These are phyloP conservation scores for Ephialtes manifestator DNA, from an alignment of 2,888 invertebrate genomes.

Conservation along the genomic window DNA sequence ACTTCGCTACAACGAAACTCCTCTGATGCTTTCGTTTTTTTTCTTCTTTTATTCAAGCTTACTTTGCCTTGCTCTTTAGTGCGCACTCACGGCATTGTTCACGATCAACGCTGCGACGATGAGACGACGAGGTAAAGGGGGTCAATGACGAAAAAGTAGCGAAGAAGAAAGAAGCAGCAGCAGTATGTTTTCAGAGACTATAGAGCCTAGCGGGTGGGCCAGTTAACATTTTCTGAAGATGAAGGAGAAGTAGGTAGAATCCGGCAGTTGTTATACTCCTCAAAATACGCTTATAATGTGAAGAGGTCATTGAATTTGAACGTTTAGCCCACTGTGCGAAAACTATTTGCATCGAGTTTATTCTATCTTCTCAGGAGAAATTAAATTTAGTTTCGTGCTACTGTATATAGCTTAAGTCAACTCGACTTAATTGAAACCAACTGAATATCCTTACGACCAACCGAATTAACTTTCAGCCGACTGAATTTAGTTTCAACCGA, in stretches of 20 bases:
- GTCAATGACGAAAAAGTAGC: slow-evolving; percentile 64
- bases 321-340: background rate
- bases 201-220: slow-evolving; percentile 14
- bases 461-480: too few relatives aligned
- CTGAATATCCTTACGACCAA: background rate
- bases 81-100: slow-evolving; percentile 39
- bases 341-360: background rate
- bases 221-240: slow-evolving; percentile 15
- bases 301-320: too few relatives aligned
- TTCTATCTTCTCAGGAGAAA: background rate
- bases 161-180: slow-evolving; percentile 36
- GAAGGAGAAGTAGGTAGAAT: background rate
- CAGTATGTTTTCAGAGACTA: slow-evolving; percentile 39
- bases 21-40: slow-evolving; percentile 34
- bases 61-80: slow-evolving; percentile 56
- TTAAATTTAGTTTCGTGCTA: background rate
- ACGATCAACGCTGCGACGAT: slow-evolving; percentile 48
- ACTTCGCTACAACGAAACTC: background rate
- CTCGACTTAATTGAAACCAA: background rate
- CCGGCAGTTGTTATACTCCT: background rate
- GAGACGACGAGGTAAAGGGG: slow-evolving; percentile 34
- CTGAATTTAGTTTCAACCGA: too few relatives aligned
- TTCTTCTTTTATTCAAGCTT: slow-evolving; percentile 58
- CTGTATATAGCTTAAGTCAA: background rate
- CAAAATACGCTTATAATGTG: background rate